phyloP scores from a whole-genome alignment of 2,888 invertebrate species.

The Deilephila elpenor region DNA sequence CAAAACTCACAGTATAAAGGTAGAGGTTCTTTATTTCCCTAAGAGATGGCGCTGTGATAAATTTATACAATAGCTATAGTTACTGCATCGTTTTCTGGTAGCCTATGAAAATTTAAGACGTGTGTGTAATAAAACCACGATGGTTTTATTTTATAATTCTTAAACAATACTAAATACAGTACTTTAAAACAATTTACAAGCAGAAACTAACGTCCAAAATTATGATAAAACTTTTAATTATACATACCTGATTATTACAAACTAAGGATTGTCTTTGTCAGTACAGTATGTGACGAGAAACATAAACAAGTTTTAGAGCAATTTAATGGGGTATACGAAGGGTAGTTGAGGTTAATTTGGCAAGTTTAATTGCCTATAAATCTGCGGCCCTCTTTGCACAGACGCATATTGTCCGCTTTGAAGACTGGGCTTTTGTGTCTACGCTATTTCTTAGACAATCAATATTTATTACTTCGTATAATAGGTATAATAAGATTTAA shows the following conservation, averaged over 20 bases:
- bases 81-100: neutral
- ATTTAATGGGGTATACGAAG: conserved; percentile 12
- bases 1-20: neutral
- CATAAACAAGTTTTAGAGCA: neutral
- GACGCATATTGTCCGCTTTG: neutral
- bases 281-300: neutral
- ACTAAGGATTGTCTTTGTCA: neutral
- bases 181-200: too few species aligned
- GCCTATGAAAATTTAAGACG: too few species aligned
- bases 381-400: conserved; percentile 22
- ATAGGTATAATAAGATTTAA: neutral
- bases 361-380: conserved; percentile 27
- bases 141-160: neutral
- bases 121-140: too few species aligned
- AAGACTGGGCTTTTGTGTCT: neutral
- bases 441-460: neutral
- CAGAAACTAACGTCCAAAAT: too few species aligned
- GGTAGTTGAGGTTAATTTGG: conserved; percentile 27
- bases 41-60: conserved; percentile 9
- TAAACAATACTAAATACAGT: neutral
- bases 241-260: neutral
- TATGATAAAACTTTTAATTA: too few species aligned
- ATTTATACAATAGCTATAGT: neutral
- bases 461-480: neutral
- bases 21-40: neutral